Evolutionary conservation across 2,113 vertebrate genomes (phyloP).

Genomic region (Hucho hucho): DNA sequence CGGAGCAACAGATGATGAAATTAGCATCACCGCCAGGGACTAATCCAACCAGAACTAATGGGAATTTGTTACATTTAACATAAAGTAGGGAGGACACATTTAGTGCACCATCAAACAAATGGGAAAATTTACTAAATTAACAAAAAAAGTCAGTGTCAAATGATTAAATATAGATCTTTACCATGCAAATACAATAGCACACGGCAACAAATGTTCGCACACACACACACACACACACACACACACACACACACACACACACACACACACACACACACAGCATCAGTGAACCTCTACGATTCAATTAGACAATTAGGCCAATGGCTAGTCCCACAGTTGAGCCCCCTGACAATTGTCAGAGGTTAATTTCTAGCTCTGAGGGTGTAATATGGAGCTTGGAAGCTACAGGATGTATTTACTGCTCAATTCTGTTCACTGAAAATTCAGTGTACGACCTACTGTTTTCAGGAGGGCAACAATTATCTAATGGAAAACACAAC

Average conservation of each 20-base stretch:
- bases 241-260: not conserved
- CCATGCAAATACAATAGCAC: conserved; percentile 5
- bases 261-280: not conserved
- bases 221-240: not conserved
- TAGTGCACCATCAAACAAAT: conserved; percentile 32
- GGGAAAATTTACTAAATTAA: conserved; percentile 38
- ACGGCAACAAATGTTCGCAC: not conserved
- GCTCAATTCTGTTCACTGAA: no score
- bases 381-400: no score
- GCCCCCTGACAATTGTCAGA: not conserved
- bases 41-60: conserved; percentile 41
- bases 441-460: no score
- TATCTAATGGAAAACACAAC: no score
- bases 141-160: not conserved
- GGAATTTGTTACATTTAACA: conserved; percentile 49
- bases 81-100: conserved; percentile 38
- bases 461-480: no score
- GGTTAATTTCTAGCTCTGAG: not conserved
- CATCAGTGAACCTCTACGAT: not conserved
- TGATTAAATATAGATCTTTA: conserved; percentile 12
- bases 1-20: conserved; percentile 47
- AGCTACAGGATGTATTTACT: no score
- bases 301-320: not conserved
- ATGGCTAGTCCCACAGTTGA: no score
- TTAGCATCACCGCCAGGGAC: conserved; percentile 35